phyloP scores from a whole-genome alignment of 2,888 invertebrate genomes.

The Coenonympha arcania region DNA sequence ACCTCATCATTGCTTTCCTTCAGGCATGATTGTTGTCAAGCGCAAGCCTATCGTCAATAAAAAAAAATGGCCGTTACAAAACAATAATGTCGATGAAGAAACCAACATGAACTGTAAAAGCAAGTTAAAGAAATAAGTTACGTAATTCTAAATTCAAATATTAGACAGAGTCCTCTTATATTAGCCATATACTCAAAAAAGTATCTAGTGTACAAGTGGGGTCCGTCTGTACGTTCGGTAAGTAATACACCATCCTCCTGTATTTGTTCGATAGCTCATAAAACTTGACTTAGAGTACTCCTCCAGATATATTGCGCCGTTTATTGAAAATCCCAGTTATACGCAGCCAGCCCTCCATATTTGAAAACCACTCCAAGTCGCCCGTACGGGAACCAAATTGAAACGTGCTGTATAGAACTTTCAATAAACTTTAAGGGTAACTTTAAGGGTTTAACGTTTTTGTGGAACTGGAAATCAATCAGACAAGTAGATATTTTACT shows the following conservation, averaged over 20 bases:
- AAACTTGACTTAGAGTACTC: conserved; percentile 54
- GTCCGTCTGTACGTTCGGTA: neutral
- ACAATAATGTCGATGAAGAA: too few species aligned
- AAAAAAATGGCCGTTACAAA: too few species aligned
- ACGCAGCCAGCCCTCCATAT: conserved; percentile 45
- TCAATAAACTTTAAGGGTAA: conserved; percentile 6
- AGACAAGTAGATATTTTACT: neutral
- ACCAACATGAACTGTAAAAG: too few species aligned
- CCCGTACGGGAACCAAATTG: conserved; percentile 13
- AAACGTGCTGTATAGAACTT: conserved; percentile 3
- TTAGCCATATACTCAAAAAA: neutral
- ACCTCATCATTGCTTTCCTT: too few species aligned
- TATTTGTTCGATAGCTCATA: conserved; percentile 41
- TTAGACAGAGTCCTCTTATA: neutral
- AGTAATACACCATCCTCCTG: conserved; percentile 9
- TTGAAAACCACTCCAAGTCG: conserved; percentile 48
- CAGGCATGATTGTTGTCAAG: too few species aligned
- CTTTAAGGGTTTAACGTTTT: neutral
- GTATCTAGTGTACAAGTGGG: too few species aligned
- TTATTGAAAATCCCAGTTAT: conserved; percentile 56
- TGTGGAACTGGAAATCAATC: neutral
- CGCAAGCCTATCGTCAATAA: too few species aligned
- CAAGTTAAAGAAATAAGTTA: too few species aligned
- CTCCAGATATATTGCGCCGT: conserved; percentile 50
- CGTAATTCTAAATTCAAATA: neutral